These are phyloP conservation scores for Salvelinus alpinus DNA, from an alignment of 2,113 vertebrate species.

Conservation along the genomic window DNA sequence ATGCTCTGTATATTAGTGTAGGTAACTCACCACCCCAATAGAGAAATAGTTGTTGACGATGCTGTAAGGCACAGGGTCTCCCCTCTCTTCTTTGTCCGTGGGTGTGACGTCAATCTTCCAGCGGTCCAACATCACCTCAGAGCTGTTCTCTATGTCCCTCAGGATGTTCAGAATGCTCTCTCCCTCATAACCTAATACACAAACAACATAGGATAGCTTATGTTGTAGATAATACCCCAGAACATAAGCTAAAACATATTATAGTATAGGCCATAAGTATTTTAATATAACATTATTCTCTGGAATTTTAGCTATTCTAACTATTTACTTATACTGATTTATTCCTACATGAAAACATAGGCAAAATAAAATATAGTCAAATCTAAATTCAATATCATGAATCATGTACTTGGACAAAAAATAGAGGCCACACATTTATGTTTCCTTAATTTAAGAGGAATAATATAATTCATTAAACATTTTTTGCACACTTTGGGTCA, in stretches of 20 bases:
- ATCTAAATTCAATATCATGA: no score
- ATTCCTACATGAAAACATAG: no score
- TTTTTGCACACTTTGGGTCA: neutral
- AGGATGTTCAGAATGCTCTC: conserved; percentile 93
- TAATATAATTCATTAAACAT: no score
- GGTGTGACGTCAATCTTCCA: conserved; percentile 91
- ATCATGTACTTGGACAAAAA: no score
- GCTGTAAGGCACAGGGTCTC: conserved; percentile 92
- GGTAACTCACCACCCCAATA: conserved; percentile 79
- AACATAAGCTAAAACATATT: no score
- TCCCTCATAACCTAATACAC: conserved; percentile 88
- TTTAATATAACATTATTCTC: no score
- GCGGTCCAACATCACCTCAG: conserved; percentile 90
- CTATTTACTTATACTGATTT: no score
- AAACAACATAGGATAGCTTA: conserved; percentile 5
- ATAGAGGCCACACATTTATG: no score
- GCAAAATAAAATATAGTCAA: no score
- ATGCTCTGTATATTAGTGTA: neutral
- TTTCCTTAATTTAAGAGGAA: neutral
- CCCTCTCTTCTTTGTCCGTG: conserved; percentile 89
- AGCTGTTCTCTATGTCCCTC: conserved; percentile 92
- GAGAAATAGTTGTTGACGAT: conserved; percentile 98
- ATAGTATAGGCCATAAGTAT: no score
- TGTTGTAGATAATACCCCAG: neutral
- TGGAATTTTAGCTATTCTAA: no score